These are phyloP conservation scores for Poecilus cupreus DNA, from an alignment of 2,888 invertebrate species.

Conservation along the genomic window DNA sequence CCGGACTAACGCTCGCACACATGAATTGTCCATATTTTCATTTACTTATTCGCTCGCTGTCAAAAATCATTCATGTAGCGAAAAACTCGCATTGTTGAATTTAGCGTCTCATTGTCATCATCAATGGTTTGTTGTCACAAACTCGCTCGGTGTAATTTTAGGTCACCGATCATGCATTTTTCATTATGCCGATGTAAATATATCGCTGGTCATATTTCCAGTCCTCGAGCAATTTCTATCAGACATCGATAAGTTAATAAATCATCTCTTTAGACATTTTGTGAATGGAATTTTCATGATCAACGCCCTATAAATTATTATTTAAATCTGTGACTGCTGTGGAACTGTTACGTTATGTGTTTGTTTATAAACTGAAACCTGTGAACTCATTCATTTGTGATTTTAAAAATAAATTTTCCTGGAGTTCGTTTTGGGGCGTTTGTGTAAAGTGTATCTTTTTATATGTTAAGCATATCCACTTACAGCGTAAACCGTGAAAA, in stretches of 20 bases:
- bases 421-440: too few relatives aligned
- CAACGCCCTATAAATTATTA: constrained; percentile 1
- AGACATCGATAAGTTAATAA: constrained; percentile 20
- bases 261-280: constrained; percentile 26
- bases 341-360: background rate
- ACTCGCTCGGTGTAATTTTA: background rate
- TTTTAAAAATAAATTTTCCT: background rate
- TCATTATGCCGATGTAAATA: constrained; percentile 1
- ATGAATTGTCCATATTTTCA: too few relatives aligned
- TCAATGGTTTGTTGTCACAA: background rate
- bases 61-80: too few relatives aligned
- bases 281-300: constrained; percentile 23
- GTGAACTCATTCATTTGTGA: too few relatives aligned
- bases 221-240: constrained; percentile 14
- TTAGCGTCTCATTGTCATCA: background rate
- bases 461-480: background rate
- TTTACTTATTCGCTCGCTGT: too few relatives aligned
- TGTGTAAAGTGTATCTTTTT: too few relatives aligned
- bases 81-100: background rate
- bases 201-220: constrained; percentile 23
- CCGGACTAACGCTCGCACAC: too few relatives aligned
- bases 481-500: constrained; percentile 11
- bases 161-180: background rate
- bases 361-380: too few relatives aligned
- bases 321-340: background rate